Conservation (phyloP, 2,888 invertebrate species). For the Plemyria rubiginata region DNA sequence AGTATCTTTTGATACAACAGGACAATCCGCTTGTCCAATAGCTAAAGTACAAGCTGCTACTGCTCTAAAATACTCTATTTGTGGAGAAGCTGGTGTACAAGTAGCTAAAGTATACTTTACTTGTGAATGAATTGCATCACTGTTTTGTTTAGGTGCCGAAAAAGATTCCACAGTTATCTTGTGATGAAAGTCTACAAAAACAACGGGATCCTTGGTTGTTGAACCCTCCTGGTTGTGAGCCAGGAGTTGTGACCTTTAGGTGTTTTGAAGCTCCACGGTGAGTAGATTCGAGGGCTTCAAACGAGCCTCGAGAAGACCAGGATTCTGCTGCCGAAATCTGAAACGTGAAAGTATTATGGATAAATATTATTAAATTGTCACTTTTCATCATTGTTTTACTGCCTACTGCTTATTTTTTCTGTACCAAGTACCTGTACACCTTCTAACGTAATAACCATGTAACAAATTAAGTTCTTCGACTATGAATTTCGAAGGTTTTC, state of each 20-base stretch:
- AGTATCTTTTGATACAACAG: not conserved
- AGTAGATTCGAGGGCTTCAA: constrained; percentile 7
- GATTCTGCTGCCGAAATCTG: constrained; percentile 23
- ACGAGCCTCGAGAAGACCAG: constrained; percentile 20
- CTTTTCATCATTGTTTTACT: no score
- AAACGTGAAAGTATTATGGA: constrained; percentile 5
- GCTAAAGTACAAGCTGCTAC: not conserved
- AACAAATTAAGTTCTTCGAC: no score
- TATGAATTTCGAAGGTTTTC: no score
- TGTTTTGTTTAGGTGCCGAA: not conserved
- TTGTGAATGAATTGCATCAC: not conserved
- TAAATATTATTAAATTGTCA: not conserved
- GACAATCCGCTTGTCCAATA: not conserved
- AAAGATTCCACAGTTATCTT: constrained; percentile 1
- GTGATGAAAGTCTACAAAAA: not conserved
- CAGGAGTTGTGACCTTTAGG: constrained; percentile 6
- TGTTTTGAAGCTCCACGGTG: constrained; percentile 5
- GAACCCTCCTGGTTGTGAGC: not conserved
- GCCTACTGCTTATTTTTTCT: no score
- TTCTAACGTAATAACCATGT: no score
- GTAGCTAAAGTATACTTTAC: not conserved
- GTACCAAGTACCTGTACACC: no score
- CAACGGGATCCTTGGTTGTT: not conserved
- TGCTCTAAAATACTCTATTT: not conserved
- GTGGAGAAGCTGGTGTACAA: not conserved